Evolutionary conservation across 2,797 vertebrate species (phyloP), one percentile per base, ranked within the genome.

Genomic region (Pangasius mekongensis): DNA sequence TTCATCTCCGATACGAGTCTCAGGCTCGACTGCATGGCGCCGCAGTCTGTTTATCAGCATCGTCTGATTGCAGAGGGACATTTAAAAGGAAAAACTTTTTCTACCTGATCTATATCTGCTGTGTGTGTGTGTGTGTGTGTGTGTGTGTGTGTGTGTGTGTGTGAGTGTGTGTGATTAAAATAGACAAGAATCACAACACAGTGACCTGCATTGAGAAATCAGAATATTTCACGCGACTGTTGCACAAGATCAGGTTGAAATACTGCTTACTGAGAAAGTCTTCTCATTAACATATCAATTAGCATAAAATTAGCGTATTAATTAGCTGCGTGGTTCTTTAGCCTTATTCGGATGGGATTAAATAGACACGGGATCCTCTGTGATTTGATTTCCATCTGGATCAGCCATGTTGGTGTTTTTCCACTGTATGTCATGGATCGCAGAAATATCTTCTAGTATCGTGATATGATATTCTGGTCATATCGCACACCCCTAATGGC

Each of bases 11-110:
- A 85, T 82, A 83, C 58, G 69, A 78, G 58, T 83, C 83, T 83
- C 84, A 24, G 67, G 76, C 84, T 30, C 67, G 87, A 83, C 88
- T 81, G 83, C 14, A 24, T 22, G 86, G 83, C 85, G 76, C 90
- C 87, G 67, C 24, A 3, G 7, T 27, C 43, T 62, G 58, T 83
- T 83, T 83, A 83, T 83, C 80, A 83, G 80, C 58, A 83, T 83
- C 14, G 80, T n/a, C 80, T 33, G 85, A 77, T 49, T 86, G 89
- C 76, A 71, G 64, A 47, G 33, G 87, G 83, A 64, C 80, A 83
- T 58, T 62, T 83, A 83, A 83, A 77, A 60, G 24, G 27, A 43
- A 81, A 83, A 62, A 36, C 24, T 62, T 64, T 36, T 62, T 47
- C 18, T 8, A 27, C 24, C 58, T 64, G 36, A 83, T 83, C 58